Conservation (phyloP, 2,888 invertebrate species). For the Polydrusus cervinus region DNA sequence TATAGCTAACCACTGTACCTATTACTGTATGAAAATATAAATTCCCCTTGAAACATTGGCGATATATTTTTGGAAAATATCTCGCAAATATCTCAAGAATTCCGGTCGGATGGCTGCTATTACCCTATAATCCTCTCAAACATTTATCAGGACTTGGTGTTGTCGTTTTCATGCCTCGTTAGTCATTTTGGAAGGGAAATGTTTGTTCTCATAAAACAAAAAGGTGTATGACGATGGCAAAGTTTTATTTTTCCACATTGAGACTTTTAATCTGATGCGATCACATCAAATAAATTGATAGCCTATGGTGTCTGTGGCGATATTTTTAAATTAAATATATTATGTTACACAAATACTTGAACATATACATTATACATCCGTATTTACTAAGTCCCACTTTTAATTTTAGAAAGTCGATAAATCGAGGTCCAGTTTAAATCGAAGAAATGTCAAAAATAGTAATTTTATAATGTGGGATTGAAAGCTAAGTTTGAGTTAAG, state of each 20-base stretch:
- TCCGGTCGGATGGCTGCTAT: constrained; percentile 21
- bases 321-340: too few relatives aligned
- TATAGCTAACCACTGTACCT: too few relatives aligned
- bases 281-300: not conserved
- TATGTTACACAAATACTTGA: too few relatives aligned
- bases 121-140: constrained; percentile 19
- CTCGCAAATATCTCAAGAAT: constrained; percentile 26
- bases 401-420: too few relatives aligned
- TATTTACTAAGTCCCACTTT: too few relatives aligned
- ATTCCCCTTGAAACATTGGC: constrained; percentile 13
- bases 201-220: constrained; percentile 16
- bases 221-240: constrained; percentile 18
- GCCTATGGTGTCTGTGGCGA: too few relatives aligned
- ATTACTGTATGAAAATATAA: constrained; percentile 11
- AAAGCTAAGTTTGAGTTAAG: too few relatives aligned
- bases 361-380: too few relatives aligned
- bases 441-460: too few relatives aligned
- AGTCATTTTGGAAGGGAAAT: constrained; percentile 5
- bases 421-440: too few relatives aligned
- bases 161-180: constrained; percentile 21
- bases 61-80: constrained; percentile 24
- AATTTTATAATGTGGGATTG: too few relatives aligned
- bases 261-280: not conserved
- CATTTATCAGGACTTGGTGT: constrained; percentile 27
- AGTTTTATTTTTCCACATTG: constrained; percentile 17